Conservation (phyloP, 2,113 vertebrate genomes). For the Aphyosemion australe region DNA sequence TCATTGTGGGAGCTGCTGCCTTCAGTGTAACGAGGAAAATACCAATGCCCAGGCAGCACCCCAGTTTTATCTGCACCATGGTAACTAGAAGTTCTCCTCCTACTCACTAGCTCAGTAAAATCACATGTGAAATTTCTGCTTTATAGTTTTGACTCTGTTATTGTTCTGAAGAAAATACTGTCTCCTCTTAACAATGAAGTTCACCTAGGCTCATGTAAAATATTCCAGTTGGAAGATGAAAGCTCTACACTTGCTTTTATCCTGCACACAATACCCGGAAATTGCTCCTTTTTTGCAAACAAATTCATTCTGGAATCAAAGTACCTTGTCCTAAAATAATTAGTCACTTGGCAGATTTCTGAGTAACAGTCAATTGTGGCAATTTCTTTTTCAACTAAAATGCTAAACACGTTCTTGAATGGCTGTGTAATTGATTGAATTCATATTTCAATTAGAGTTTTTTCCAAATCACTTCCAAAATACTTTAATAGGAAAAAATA, state of each 20-base stretch:
- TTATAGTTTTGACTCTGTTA: slow-evolving; percentile 28
- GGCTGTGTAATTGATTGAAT: no score
- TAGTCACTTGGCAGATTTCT: neutral
- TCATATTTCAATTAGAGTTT: no score
- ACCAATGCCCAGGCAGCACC: slow-evolving; percentile 30
- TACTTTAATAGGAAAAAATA: no score
- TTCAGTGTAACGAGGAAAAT: slow-evolving; percentile 27
- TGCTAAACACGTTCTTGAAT: neutral
- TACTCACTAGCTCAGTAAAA: slow-evolving; percentile 30
- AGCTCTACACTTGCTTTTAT: slow-evolving; percentile 16
- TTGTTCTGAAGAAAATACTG: slow-evolving; percentile 13
- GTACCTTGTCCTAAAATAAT: neutral
- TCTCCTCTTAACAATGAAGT: neutral
- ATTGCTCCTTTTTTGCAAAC: neutral
- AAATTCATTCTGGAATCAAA: slow-evolving; percentile 6
- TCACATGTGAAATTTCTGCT: slow-evolving; percentile 12
- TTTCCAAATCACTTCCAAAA: no score
- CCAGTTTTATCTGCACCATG: slow-evolving; percentile 30
- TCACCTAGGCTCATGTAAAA: neutral
- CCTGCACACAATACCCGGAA: slow-evolving; percentile 27
- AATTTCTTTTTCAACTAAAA: neutral
- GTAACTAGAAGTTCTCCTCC: slow-evolving; percentile 42
- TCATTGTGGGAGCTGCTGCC: slow-evolving; percentile 51
- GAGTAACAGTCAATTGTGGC: neutral
- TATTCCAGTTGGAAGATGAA: slow-evolving; percentile 6